Conservation (phyloP, 2,888 invertebrate genomes). For the Ophioninae sp. region DNA sequence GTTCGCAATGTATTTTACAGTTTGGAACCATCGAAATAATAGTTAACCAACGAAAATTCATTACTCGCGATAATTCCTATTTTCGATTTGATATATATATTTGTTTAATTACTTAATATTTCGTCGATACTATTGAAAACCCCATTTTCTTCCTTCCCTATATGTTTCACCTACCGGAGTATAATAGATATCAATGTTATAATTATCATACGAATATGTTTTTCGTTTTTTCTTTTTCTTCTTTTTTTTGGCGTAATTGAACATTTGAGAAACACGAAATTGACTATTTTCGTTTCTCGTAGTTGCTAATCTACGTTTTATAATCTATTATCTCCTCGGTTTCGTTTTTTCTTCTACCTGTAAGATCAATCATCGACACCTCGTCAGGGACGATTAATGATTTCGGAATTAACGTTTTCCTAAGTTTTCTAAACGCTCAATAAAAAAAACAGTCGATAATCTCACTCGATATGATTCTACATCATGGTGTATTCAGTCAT, state of each 20-base stretch:
- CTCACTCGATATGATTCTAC: neutral
- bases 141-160: conserved; percentile 8
- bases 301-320: neutral
- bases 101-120: neutral
- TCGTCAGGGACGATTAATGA: conserved; percentile 55
- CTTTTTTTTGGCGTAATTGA: conserved; percentile 57
- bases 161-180: conserved; percentile 27
- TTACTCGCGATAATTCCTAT: no score
- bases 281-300: conserved; percentile 16
- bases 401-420: conserved; percentile 37
- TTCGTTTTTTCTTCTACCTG: neutral
- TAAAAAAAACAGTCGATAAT: conserved; percentile 45
- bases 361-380: conserved; percentile 43
- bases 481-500: conserved; percentile 38
- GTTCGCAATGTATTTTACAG: neutral
- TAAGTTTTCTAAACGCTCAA: conserved; percentile 33
- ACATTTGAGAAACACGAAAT: conserved; percentile 46
- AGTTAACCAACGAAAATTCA: no score
- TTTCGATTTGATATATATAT: no score
- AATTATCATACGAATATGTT: conserved; percentile 20
- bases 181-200: conserved; percentile 18
- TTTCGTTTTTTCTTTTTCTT: neutral
- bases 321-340: neutral
- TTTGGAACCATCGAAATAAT: no score
- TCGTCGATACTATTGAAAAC: conserved; percentile 42